Conservation (phyloP, 2,888 invertebrate genomes). For the Nymphalis polychloros region DNA sequence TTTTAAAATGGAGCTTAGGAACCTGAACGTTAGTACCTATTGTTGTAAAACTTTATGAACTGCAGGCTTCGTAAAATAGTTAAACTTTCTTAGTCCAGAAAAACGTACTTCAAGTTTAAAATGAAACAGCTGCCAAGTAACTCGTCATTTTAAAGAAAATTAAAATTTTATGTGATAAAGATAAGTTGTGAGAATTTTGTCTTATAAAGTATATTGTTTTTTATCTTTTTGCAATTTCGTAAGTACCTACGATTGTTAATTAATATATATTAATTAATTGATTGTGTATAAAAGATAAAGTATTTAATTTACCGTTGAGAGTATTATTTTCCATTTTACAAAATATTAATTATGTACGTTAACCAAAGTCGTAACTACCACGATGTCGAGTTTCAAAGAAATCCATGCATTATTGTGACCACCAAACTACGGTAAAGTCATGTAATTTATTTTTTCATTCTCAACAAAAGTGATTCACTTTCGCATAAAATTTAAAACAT, state of each 20-base stretch:
- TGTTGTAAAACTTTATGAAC: constrained; percentile 10
- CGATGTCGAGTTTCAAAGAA: no score
- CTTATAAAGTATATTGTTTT: not conserved
- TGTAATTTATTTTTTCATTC: not conserved
- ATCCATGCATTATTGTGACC: no score
- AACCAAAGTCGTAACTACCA: no score
- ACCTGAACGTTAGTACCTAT: not conserved
- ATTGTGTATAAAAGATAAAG: no score
- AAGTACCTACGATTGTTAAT: no score
- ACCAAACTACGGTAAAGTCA: no score
- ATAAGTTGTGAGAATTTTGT: not conserved
- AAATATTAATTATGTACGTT: no score
- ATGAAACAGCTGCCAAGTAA: constrained; percentile 11
- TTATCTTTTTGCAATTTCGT: not conserved
- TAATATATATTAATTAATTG: no score
- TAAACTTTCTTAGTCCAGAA: constrained; percentile 6
- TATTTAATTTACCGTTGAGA: no score
- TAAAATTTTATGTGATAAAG: not conserved
- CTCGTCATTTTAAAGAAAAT: constrained; percentile 3
- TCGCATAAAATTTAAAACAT: not conserved
- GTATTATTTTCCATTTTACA: no score
- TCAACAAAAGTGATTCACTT: no score
- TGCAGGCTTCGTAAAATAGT: constrained; percentile 10
- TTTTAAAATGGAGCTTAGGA: not conserved
- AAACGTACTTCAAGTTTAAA: constrained; percentile 13